Evolutionary conservation across 2,888 invertebrate genomes (phyloP), one percentile per base, ranked within the genome.

Genomic region (Spisula solida): DNA sequence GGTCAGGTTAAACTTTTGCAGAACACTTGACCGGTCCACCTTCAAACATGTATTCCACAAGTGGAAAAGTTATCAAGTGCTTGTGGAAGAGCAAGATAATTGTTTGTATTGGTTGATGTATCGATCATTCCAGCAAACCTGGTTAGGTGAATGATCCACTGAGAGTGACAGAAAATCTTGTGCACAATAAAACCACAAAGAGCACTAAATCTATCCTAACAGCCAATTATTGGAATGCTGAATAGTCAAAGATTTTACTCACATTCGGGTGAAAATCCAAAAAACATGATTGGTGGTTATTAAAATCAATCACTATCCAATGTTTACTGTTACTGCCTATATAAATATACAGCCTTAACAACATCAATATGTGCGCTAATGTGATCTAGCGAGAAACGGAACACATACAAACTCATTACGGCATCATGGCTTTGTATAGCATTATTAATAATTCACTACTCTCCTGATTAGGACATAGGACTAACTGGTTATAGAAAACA

Each of bases 401-500:
- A 66, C 25, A 66, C 25, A 12, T 66, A 66, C 60, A 66, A 66
- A 25, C 60, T 66, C 60, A 66, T 25, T 51, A 51, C 25, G 5
- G n/a, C 60, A 66, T 66, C 25, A 25, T 25, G 20, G 60, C 60
- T 25, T 66, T 66, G 60, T 66, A 66, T 66, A 25, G 60, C 60
- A 66, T n/a, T n/a, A 66, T 66, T 66, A 66, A 66, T 66, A 66
- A 66, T 66, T 66, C 60, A 66, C 20, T n/a, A 66, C n/a, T 66
- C 10, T 25, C 5, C 60, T 66, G 60, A 25, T 25, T 66, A 51
- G 60, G 60, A 66, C 4, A 66, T 25, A 25, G n/a, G 60, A 66
- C 25, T n/a, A n/a, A 66, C 25, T 66, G 25, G 25, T 8, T 25
- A 66, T 66, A n/a, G n/a, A 66, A 66, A n/a, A 66, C 60, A 4